phyloP scores from a whole-genome alignment of 2,113 vertebrate species.

The Poecilia latipinna region DNA sequence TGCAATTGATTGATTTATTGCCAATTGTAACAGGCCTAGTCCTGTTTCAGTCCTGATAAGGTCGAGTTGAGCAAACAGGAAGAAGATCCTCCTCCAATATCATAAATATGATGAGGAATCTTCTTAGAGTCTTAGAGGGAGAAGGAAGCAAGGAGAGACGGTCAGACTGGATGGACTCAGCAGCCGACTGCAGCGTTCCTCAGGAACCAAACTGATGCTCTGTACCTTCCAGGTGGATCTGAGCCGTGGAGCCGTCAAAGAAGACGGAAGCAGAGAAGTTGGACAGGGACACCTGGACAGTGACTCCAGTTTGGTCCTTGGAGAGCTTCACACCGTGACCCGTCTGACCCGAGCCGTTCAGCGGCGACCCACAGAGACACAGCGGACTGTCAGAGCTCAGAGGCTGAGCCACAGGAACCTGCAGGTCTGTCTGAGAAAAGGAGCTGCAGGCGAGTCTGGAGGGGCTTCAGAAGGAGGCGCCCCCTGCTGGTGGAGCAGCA shows the following conservation, averaged over 20 bases:
- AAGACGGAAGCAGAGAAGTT: constrained; percentile 16
- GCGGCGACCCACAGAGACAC: neutral
- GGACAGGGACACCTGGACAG: neutral
- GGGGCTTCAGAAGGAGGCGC: no score
- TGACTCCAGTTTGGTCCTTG: constrained; percentile 7
- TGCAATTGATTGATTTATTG: no score
- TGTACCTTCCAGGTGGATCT: constrained; percentile 22
- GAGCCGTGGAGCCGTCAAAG: constrained; percentile 5
- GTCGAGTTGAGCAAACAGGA: neutral
- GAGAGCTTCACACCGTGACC: constrained; percentile 6
- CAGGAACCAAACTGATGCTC: neutral
- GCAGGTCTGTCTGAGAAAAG: no score
- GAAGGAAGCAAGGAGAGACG: no score
- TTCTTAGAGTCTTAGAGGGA: no score
- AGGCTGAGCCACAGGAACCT: no score
- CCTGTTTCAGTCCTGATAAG: no score
- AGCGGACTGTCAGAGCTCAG: neutral
- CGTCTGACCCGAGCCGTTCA: neutral
- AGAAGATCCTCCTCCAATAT: neutral
- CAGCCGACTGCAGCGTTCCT: no score
- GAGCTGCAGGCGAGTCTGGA: no score
- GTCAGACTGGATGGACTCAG: no score
- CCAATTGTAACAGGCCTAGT: no score
- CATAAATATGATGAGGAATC: no score
- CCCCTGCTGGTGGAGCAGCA: neutral